Evolutionary conservation across 2,888 invertebrate species (phyloP), one percentile per base, ranked within the genome.

Genomic region (Diarsia rubi): DNA sequence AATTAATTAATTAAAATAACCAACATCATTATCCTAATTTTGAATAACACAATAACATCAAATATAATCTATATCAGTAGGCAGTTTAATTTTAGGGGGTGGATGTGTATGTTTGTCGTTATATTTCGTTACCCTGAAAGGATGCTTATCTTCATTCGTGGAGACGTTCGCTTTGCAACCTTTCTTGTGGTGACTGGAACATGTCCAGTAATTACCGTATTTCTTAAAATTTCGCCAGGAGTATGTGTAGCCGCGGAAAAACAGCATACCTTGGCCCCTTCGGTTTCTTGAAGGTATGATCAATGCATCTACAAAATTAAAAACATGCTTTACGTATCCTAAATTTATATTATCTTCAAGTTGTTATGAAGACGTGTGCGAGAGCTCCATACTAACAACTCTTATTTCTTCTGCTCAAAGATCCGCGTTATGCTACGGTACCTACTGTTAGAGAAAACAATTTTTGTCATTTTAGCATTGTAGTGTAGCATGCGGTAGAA

Each of bases 141-240:
- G 90, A 54, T 88, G 85, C 11, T 83, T 79, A 0, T 79, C 73
- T 81, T 94, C 92, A 24, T 90, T 88, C 0, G 94, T 93, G 5
- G 90, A 90, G 0, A 94, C 86, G 42, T 91, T 91, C 0, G 94
- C 94, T 83, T 90, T 92, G 78, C 95, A 95, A 0, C 95, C 94
- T 73, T 94, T 94, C 75, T 94, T 95, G 19, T 92, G 92, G 65
- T 94, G 94, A 81, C 93, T 94, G 16, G 95, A 95, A 77, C 95
- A 95, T 0, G 94, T 95, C 95, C 94, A 95, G 69, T 94, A 93
- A 45, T 88, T 91, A 1, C 95, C 94, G 47, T 85, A 69, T 72
- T 90, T 91, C 77, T 90, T 92, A 19, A 67, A 81, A 79, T 94
- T 94, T 21, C 94, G 86, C 91, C 92, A 92, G 0, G 94, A 93